These are phyloP conservation scores for Chymomyza caudatula DNA, from an alignment of 2,888 invertebrate genomes.

Conservation along the genomic window DNA sequence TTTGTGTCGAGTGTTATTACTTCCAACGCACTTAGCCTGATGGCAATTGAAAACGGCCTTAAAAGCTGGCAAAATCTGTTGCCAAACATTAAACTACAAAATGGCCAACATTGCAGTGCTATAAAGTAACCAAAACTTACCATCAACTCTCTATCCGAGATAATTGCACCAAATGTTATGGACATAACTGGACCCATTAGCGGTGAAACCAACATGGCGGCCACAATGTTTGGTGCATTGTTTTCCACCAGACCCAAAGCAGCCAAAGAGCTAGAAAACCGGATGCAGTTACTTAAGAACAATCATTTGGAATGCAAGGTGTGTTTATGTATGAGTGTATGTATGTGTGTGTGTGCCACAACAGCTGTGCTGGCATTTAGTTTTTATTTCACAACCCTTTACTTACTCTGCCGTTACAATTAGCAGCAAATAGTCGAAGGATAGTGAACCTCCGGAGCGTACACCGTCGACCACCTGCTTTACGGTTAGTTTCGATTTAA, in stretches of 20 bases:
- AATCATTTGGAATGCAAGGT: background rate
- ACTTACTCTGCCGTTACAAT: conserved; percentile 90
- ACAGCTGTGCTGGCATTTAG: background rate
- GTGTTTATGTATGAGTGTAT: no score
- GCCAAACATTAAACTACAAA: background rate
- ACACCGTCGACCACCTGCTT: conserved; percentile 91
- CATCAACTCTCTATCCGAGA: conserved; percentile 84
- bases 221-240: conserved; percentile 88
- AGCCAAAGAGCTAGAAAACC: conserved; percentile 84
- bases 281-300: conserved; percentile 14
- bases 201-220: conserved; percentile 87
- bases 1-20: conserved; percentile 2
- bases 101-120: background rate
- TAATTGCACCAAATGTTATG: conserved; percentile 89
- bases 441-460: conserved; percentile 84
- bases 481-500: conserved; percentile 88
- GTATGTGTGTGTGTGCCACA: background rate
- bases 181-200: conserved; percentile 92
- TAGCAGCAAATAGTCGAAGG: conserved; percentile 89
- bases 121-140: conserved; percentile 63
- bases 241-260: conserved; percentile 90
- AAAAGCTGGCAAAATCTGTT: background rate
- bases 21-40: background rate
- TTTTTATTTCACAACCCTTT: background rate
- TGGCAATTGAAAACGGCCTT: background rate